Base-by-base conservation (phyloP, 53 echinoderm and acorn worm genomes). In the Zoroaster sp. region DNA sequence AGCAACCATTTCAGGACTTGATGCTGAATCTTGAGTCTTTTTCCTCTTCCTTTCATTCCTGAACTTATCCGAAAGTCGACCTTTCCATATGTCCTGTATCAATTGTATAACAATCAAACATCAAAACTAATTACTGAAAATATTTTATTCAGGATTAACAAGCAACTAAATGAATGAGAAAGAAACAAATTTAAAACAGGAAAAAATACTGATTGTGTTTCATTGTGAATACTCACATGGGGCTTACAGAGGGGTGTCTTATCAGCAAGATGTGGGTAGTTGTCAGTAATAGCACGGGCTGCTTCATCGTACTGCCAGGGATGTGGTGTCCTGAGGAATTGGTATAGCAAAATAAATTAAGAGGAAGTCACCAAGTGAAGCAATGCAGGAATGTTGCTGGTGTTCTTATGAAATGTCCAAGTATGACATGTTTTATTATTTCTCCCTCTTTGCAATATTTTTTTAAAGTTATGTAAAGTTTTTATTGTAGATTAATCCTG, bases 271-370 rank as follows among this genome's bases (percentile, higher is more conserved):
- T 74, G 44, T 43, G 74, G 74, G 25, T 20, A 74, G n/a, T 21
- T 23, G 4, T n/a, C 44, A 21, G 25, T 74, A 18, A 74, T 74
- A 20, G 74, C 74, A 18, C 42, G 42, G 5, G 43, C 74, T 42
- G 74, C 74, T n/a, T 74, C 74, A 45, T 42, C 44, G 20, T 74
- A 74, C 23, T 74, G 74, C 18, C 25, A 74, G 42, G 74, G 74
- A 6, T 74, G 74, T 42, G 74, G 74, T 74, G 74, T 74, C 74
- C 74, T n/a, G n/a, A n/a, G n/a, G n/a, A n/a, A n/a, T n/a, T n/a
- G n/a, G n/a, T 74, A n/a, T 41, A 70, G 1, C 66, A 30, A 25
- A 25, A 21, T 25, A 47, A 47, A n/a, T 66, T 25, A 8, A 8
- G 66, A 21, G 23, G 20, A 7, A 25, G 31, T 6, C 7, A 66